These are phyloP conservation scores for Ophiothrix spiculata DNA, from an alignment of 35 echinoderm and acorn worm species.

Conservation along the genomic window DNA sequence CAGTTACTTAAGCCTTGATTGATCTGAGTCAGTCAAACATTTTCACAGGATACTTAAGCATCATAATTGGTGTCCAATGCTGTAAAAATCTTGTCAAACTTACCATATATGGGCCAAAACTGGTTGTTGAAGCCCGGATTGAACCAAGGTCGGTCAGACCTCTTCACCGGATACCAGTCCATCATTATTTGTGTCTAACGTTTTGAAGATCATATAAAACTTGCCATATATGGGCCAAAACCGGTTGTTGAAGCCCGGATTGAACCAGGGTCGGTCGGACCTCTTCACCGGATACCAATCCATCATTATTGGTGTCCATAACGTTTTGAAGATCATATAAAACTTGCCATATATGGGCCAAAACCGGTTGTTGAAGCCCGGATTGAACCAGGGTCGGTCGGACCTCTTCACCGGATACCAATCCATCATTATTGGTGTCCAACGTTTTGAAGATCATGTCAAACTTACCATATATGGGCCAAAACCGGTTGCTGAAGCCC, in stretches of 20 bases:
- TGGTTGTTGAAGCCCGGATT: constrained; percentile 80
- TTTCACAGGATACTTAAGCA: constrained; percentile 72
- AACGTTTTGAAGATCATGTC: too few relatives aligned
- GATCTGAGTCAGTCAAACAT: constrained; percentile 74
- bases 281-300: constrained; percentile 79
- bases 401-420: too few relatives aligned
- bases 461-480: too few relatives aligned
- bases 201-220: constrained; percentile 69
- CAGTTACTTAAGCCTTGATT: constrained; percentile 75
- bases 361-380: too few relatives aligned
- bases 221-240: constrained; percentile 96
- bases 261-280: constrained; percentile 73
- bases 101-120: constrained; percentile 97
- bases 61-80: constrained; percentile 71
- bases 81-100: constrained; percentile 69
- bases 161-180: constrained; percentile 83
- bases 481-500: too few relatives aligned
- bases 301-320: constrained; percentile 77
- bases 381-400: too few relatives aligned
- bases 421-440: too few relatives aligned
- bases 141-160: constrained; percentile 66
- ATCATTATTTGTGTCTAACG: constrained; percentile 72
- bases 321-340: constrained; percentile 73
- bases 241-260: constrained; percentile 73
- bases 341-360: too few relatives aligned